Evolutionary conservation across 1,140 invertebrate genomes (phyloP).

Genomic region (Xylocopa sonorina): DNA sequence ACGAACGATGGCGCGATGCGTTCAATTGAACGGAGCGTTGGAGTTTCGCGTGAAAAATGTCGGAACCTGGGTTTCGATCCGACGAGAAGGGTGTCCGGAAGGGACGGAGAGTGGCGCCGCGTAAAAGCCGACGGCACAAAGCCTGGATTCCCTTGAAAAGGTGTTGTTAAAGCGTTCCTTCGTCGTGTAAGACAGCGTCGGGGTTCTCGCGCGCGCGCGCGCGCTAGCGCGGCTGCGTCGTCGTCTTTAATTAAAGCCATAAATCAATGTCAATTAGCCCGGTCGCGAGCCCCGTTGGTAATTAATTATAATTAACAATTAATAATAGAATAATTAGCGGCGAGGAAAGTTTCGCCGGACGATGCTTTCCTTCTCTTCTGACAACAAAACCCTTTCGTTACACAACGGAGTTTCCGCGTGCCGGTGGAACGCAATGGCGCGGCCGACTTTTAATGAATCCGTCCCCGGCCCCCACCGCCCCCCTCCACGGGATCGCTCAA

Average conservation of each 20-base stretch:
- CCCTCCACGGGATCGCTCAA: slow-evolving; percentile 25
- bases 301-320: slow-evolving; percentile 79
- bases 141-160: slow-evolving; percentile 68
- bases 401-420: neutral
- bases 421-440: slow-evolving; percentile 35
- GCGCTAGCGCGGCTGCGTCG: slow-evolving; percentile 61
- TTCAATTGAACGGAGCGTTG: slow-evolving; percentile 50
- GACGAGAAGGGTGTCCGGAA: slow-evolving; percentile 14
- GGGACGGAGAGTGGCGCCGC: slow-evolving; percentile 27
- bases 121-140: slow-evolving; percentile 64
- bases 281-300: slow-evolving; percentile 54
- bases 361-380: neutral
- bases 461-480: no score
- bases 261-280: slow-evolving; percentile 81
- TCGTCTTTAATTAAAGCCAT: slow-evolving; percentile 81
- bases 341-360: slow-evolving; percentile 43
- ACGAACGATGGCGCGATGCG: neutral
- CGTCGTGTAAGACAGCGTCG: slow-evolving; percentile 74
- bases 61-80: slow-evolving; percentile 45
- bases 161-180: slow-evolving; percentile 73
- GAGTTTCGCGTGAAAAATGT: slow-evolving; percentile 56
- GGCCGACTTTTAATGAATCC: slow-evolving; percentile 58
- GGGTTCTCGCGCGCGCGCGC: no score
- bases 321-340: slow-evolving; percentile 75
- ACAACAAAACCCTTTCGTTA: slow-evolving; percentile 1